A percentile compares a stretch with the other conserved stretches of the same genome.
Evolutionary conservation across 2,113 vertebrate species (phyloP).

Genomic region (Aspiorhynchus laticeps): DNA sequence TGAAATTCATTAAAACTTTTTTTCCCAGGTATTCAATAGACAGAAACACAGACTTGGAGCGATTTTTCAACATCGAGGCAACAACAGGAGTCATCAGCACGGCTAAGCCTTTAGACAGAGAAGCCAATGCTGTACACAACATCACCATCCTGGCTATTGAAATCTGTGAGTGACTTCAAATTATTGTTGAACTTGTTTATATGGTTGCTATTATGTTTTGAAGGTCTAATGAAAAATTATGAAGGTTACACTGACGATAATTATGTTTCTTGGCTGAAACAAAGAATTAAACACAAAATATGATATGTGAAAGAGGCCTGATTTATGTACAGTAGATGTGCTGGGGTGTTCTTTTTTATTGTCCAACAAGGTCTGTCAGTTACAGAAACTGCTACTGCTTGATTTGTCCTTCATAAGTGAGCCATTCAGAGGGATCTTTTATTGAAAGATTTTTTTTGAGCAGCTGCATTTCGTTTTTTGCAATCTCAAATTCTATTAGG

Average conservation of each 20-base stretch:
- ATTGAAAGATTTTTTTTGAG: slow-evolving; percentile 31
- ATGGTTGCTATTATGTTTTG: not conserved
- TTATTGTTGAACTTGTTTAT: not conserved
- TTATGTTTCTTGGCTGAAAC: not conserved
- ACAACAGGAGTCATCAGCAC: slow-evolving; percentile 85
- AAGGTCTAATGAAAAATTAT: not conserved
- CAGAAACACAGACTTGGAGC: slow-evolving; percentile 88
- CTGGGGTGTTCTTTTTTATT: not conserved
- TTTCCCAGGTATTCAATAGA: slow-evolving; percentile 85
- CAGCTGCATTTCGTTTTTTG: slow-evolving; percentile 39
- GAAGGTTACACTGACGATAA: not conserved
- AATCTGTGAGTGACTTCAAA: slow-evolving; percentile 79
- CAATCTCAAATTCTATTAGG: slow-evolving; percentile 54
- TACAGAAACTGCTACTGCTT: not conserved
- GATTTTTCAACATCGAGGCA: slow-evolving; percentile 89
- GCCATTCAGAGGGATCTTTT: slow-evolving; percentile 13
- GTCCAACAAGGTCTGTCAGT: slow-evolving; percentile 7
- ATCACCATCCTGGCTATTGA: slow-evolving; percentile 88
- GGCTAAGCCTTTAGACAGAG: slow-evolving; percentile 84
- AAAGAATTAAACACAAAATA: slow-evolving; percentile 4
- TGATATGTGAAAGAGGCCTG: not conserved
- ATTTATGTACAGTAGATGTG: not conserved
- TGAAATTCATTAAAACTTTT: slow-evolving; percentile 5
- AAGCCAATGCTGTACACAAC: slow-evolving; percentile 86
- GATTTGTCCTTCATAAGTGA: slow-evolving; percentile 43